Evolutionary conservation across 2,797 vertebrate genomes (phyloP).

Genomic region (Myripristis jacobus): DNA sequence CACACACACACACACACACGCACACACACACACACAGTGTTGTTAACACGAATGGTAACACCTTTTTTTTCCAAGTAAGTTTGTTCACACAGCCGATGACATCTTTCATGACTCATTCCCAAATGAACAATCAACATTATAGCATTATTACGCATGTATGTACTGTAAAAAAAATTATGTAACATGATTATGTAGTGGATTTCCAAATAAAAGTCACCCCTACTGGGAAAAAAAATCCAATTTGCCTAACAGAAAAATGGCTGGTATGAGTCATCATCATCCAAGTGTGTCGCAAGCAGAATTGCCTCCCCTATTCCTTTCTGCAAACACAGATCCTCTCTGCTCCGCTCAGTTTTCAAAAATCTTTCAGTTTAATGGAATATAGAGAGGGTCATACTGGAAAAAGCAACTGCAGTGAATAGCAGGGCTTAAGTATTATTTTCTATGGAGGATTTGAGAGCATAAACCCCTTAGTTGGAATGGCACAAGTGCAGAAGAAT

Average conservation of each 20-base stretch:
- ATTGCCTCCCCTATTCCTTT: too few relatives aligned
- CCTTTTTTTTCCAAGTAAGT: slow-evolving; percentile 55
- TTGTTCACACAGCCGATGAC: slow-evolving; percentile 63
- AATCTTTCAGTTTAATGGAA: too few relatives aligned
- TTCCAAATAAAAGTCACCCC: slow-evolving; percentile 29
- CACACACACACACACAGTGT: slow-evolving; percentile 72
- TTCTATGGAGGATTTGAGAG: slow-evolving; percentile 27
- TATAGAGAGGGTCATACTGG: too few relatives aligned
- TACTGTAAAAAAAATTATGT: slow-evolving; percentile 59
- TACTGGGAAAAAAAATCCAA: neutral
- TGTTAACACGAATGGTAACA: slow-evolving; percentile 68
- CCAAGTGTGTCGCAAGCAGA: neutral
- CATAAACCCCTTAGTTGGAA: slow-evolving; percentile 7
- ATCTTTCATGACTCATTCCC: slow-evolving; percentile 58
- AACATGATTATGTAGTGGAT: slow-evolving; percentile 38
- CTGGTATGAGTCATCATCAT: slow-evolving; percentile 32
- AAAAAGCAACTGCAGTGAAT: too few relatives aligned
- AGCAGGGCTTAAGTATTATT: slow-evolving; percentile 19
- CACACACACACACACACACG: slow-evolving; percentile 71
- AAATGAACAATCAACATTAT: slow-evolving; percentile 47
- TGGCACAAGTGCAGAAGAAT: neutral
- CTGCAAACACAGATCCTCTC: too few relatives aligned
- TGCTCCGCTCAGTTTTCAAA: too few relatives aligned
- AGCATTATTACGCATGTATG: slow-evolving; percentile 64
- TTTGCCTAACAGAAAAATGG: slow-evolving; percentile 31